Base-by-base conservation (phyloP, 2,113 vertebrate species). In the Ploceus nigricollis region DNA sequence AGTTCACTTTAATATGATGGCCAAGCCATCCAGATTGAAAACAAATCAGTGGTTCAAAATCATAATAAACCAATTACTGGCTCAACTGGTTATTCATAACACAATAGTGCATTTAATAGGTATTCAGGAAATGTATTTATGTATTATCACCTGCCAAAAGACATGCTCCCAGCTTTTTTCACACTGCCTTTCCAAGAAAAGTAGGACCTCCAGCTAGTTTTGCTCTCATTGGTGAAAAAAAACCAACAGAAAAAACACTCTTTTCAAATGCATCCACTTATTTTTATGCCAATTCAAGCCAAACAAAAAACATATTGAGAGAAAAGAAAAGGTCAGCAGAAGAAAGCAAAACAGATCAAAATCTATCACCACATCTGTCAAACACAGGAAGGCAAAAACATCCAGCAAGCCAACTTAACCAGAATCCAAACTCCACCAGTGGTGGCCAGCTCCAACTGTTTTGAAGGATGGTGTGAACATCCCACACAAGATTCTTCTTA, bases 111-210 rank as follows among this genome's bases (percentile, higher is more conserved):
- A 79, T 65, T 87, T 94, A 58, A 68, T 33, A 54, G 14, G 69
- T 48, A 84, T 87, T 91, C 40, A 85, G 17, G 61, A 95, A 89
- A 84, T 64, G 64, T 70, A 53, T 51, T 81, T 79, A 60, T 82
- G 44, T 90, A 72, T 78, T 91, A 87, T 89, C 61, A 68, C 53
- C 88, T 87, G 91, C 91, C 94, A 97, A 48, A 95, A 81, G 8
- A 81, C 65, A 63, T 70, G 35, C 27, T 88, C 70, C 50, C 40
- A 80, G 57, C 20, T 87, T 82, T 82, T 61, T 77, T 91, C 72
- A 90, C 25, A 25, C 14, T 75, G 18, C 31, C 82, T 87, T 89
- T 89, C 89, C 86, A 93, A 81, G 83, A 87, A 87, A 95, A 93
- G 64, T 63, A 84, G 35, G 40, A 90, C 69, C n/a, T 92, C 86